Evolutionary conservation across 2,888 invertebrate genomes (phyloP).

Genomic region (Pachliopta kotzebuea): DNA sequence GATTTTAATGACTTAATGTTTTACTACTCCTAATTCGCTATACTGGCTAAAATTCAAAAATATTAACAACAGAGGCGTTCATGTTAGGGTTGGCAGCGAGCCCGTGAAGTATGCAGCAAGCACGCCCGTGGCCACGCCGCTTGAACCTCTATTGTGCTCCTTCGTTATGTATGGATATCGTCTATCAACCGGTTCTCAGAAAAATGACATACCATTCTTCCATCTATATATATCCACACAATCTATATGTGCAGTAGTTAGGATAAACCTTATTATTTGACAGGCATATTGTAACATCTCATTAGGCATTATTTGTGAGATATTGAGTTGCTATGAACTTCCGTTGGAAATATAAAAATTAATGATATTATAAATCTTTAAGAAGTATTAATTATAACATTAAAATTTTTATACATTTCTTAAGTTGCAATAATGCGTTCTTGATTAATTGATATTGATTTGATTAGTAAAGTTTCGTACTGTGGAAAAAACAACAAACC

Average conservation of each 20-base stretch:
- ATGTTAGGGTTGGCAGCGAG: constrained; percentile 32
- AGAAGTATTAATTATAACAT: too few species aligned
- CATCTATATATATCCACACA: constrained; percentile 35
- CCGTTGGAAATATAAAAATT: too few species aligned
- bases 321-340: too few species aligned
- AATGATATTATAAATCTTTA: too few species aligned
- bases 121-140: constrained; percentile 47
- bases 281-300: not conserved
- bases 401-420: too few species aligned
- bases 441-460: constrained; percentile 17
- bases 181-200: constrained; percentile 65
- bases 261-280: not conserved
- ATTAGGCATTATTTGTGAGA: not conserved
- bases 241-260: constrained; percentile 1
- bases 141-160: constrained; percentile 56
- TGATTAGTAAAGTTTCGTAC: too few species aligned
- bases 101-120: constrained; percentile 52
- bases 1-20: not conserved
- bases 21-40: constrained; percentile 14
- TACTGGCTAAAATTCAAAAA: constrained; percentile 15
- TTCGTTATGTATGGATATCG: constrained; percentile 46
- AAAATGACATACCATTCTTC: constrained; percentile 63
- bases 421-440: not conserved
- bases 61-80: constrained; percentile 32
- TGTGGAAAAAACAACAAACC: constrained; percentile 48